These are phyloP conservation scores for Alviniconcha strummeri DNA, from an alignment of 2,888 invertebrate species.

Conservation along the genomic window DNA sequence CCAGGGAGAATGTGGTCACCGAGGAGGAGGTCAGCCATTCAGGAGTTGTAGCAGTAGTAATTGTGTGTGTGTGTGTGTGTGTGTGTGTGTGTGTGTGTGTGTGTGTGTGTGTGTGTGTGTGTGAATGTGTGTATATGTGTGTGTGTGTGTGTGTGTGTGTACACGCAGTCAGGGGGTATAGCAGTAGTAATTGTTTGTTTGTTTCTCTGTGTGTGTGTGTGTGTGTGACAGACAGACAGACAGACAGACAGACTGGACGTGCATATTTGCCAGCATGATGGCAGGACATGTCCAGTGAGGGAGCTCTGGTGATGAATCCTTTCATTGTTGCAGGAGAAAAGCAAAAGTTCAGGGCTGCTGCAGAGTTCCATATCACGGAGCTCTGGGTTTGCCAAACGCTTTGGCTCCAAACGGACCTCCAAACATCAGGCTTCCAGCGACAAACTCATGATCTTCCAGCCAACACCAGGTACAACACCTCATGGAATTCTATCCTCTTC, in stretches of 20 bases:
- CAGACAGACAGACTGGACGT: background rate
- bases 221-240: background rate
- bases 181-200: no score
- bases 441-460: slow-evolving; percentile 40
- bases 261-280: no score
- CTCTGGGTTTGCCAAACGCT: slow-evolving; percentile 41
- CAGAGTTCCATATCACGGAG: slow-evolving; percentile 39
- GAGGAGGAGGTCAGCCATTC: slow-evolving; percentile 34
- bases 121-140: background rate
- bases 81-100: background rate
- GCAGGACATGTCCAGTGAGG: no score
- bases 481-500: background rate
- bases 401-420: slow-evolving; percentile 42
- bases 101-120: background rate
- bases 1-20: slow-evolving; percentile 32
- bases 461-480: slow-evolving; percentile 35
- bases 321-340: slow-evolving; percentile 38
- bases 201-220: no score
- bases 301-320: background rate
- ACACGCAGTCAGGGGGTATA: no score
- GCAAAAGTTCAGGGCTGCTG: slow-evolving; percentile 24
- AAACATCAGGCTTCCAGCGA: slow-evolving; percentile 37
- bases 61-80: background rate
- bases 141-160: no score
- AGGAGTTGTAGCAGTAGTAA: no score